A percentile compares a stretch with the other conserved stretches of the same genome.
Evolutionary conservation across 2,113 vertebrate genomes (phyloP).

Genomic region (Esox niger): DNA sequence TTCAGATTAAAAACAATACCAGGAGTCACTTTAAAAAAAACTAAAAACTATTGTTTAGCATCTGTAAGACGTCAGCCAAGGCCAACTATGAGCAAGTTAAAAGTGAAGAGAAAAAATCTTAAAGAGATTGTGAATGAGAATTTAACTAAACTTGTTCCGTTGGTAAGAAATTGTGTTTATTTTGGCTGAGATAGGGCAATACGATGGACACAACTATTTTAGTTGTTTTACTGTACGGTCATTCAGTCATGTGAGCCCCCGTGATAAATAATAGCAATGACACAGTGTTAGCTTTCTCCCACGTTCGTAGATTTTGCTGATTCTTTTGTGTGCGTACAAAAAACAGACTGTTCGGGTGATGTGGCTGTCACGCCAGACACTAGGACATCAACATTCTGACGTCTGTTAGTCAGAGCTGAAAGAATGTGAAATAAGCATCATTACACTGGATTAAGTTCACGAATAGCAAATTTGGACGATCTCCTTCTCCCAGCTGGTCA

Average conservation of each 20-base stretch:
- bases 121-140: slow-evolving; percentile 28
- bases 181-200: slow-evolving; percentile 37
- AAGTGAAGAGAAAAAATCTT: neutral
- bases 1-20: too few species aligned
- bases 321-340: too few species aligned
- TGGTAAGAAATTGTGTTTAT: slow-evolving; percentile 18
- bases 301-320: too few species aligned
- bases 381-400: neutral
- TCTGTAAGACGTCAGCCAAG: neutral
- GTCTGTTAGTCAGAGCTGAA: slow-evolving; percentile 1
- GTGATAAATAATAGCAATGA: neutral
- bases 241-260: neutral
- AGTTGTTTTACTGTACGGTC: slow-evolving; percentile 18
- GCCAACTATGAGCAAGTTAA: neutral
- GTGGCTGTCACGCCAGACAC: neutral
- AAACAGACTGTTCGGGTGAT: neutral
- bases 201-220: too few species aligned
- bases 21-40: neutral
- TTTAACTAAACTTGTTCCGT: slow-evolving; percentile 4
- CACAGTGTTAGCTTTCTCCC: too few species aligned
- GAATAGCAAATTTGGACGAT: slow-evolving; percentile 5
- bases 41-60: neutral
- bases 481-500: neutral
- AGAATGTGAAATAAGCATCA: slow-evolving; percentile 13
- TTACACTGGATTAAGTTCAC: slow-evolving; percentile 16